Percentiles rank a stretch among this genome's conserved stretches.
These are phyloP conservation scores for Paradisaea rubra DNA, from an alignment of 2,113 vertebrate genomes.

Conservation along the genomic window DNA sequence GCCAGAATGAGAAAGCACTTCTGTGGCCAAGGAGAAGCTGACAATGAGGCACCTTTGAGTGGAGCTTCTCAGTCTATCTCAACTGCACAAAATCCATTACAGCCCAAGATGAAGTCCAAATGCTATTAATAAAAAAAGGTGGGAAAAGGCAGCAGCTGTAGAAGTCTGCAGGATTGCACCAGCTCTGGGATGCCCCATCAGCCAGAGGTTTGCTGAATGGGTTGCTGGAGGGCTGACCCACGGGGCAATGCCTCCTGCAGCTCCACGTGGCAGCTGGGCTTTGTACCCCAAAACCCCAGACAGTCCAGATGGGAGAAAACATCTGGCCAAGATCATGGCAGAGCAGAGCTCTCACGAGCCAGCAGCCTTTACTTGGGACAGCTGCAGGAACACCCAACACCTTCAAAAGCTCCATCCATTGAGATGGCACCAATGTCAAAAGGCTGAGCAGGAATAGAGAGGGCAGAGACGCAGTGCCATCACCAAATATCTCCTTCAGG, in stretches of 20 bases:
- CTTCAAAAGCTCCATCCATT: neutral
- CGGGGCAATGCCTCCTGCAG: neutral
- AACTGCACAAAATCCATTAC: neutral
- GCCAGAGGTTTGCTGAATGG: neutral
- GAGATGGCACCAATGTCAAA: neutral
- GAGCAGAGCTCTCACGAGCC: neutral
- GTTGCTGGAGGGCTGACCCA: neutral
- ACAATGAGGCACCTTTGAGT: fast-evolving
- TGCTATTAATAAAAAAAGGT: fast-evolving
- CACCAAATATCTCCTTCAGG: neutral
- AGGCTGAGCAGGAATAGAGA: neutral
- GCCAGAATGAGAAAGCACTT: neutral
- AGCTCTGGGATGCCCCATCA: neutral
- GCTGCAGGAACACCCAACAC: fast-evolving
- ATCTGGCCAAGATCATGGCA: neutral
- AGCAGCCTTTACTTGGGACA: neutral
- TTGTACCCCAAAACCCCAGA: neutral
- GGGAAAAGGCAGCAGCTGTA: neutral
- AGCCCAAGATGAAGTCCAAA: neutral
- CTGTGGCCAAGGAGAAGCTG: neutral
- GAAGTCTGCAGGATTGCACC: neutral
- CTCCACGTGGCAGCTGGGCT: neutral
- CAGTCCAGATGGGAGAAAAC: neutral
- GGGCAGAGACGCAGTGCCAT: fast-evolving
- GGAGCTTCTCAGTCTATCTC: neutral